These are phyloP conservation scores for Phaedon cochleariae DNA, from an alignment of 2,888 invertebrate species.

Conservation along the genomic window DNA sequence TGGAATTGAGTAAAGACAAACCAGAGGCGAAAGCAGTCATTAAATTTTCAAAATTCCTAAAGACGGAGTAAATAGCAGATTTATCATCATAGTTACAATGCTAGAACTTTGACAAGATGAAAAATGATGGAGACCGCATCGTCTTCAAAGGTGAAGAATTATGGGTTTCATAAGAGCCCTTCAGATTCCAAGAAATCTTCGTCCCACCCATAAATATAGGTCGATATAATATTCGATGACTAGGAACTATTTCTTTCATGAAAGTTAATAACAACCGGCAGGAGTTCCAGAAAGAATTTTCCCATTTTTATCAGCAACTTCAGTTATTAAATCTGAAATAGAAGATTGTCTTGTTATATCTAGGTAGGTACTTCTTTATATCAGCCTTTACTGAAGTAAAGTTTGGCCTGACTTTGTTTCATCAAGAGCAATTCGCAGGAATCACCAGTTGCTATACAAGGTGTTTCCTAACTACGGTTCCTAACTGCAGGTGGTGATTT, in stretches of 20 bases:
- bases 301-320: too few relatives aligned
- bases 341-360: too few relatives aligned
- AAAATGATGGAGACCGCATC: conserved; percentile 25
- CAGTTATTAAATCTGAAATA: too few relatives aligned
- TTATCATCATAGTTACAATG: not conserved
- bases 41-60: not conserved
- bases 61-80: not conserved
- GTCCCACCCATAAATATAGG: conserved; percentile 29
- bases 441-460: too few relatives aligned
- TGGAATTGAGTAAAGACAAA: not conserved
- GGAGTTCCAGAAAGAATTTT: conserved; percentile 11
- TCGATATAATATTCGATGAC: conserved; percentile 11
- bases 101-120: conserved; percentile 26
- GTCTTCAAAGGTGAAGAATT: conserved; percentile 24
- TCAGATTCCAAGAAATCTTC: conserved; percentile 30
- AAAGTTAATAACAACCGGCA: conserved; percentile 7
- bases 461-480: too few relatives aligned
- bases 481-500: too few relatives aligned
- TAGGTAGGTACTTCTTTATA: too few relatives aligned
- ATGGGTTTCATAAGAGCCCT: conserved; percentile 23
- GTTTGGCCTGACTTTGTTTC: too few relatives aligned
- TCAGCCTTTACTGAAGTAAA: too few relatives aligned
- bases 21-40: not conserved
- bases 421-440: too few relatives aligned
- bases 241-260: conserved; percentile 8